These are phyloP conservation scores for Trichonephila clavipes DNA, from an alignment of 1,140 invertebrate genomes.

Conservation along the genomic window DNA sequence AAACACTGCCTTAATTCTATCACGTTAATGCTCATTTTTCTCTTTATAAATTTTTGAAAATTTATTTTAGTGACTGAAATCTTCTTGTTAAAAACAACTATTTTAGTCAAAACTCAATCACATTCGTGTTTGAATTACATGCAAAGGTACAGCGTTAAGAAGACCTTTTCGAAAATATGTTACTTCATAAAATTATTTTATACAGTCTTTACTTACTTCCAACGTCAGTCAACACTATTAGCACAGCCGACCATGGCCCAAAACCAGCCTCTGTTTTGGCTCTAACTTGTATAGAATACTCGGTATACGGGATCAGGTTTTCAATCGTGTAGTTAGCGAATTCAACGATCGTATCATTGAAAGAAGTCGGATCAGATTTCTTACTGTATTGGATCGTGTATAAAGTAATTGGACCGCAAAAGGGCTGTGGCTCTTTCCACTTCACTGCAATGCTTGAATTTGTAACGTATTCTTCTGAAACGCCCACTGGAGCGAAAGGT, in stretches of 20 bases:
- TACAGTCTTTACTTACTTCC: conserved; percentile 19
- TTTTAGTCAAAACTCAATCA: too few species aligned
- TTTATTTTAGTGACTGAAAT: too few species aligned
- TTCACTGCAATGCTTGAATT: conserved; percentile 17
- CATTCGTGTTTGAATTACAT: too few species aligned
- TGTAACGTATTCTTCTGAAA: background rate
- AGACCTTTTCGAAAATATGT: too few species aligned
- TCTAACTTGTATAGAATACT: conserved; percentile 82
- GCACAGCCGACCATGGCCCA: conserved; percentile 80
- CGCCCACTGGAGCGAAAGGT: background rate
- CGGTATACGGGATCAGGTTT: conserved; percentile 78
- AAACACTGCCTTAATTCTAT: too few species aligned
- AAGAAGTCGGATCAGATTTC: background rate
- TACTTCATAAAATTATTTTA: too few species aligned
- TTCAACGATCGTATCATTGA: background rate
- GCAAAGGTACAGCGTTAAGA: too few species aligned
- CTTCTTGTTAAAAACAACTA: too few species aligned
- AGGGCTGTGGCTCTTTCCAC: conserved; percentile 23
- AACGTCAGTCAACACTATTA: conserved; percentile 78
- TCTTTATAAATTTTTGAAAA: too few species aligned
- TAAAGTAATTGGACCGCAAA: background rate
- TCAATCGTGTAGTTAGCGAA: background rate
- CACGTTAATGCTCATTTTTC: too few species aligned
- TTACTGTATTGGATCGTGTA: conserved; percentile 12
- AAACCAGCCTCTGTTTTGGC: conserved; percentile 81